Percentiles rank a stretch among this genome's conserved stretches.
Conservation (phyloP, 2,113 vertebrate genomes). For the Fulmarus glacialis region DNA sequence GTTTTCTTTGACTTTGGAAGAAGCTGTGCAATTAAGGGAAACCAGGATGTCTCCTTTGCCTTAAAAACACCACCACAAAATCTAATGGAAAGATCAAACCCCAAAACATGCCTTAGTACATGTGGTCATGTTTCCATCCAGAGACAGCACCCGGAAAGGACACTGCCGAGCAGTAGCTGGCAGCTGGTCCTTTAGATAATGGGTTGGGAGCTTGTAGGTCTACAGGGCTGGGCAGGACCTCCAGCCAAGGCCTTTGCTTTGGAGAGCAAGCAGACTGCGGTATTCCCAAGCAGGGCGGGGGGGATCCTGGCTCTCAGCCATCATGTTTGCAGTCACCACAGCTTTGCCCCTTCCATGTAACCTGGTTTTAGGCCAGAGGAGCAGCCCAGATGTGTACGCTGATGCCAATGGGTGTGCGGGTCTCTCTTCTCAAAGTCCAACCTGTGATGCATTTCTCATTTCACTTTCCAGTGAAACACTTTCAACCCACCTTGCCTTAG, state of each 20-base stretch:
- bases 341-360: neutral
- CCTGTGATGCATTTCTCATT: neutral
- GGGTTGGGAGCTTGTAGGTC: neutral
- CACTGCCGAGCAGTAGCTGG: neutral
- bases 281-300: neutral
- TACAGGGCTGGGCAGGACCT: neutral
- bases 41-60: constrained; percentile 35
- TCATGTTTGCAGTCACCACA: neutral
- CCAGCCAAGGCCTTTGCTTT: neutral
- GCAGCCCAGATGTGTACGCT: neutral
- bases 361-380: neutral
- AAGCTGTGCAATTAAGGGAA: neutral
- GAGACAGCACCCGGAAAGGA: neutral
- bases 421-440: neutral
- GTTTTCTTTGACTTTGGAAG: neutral
- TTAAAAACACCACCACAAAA: constrained; percentile 25
- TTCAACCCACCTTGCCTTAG: neutral
- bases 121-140: neutral
- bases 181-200: neutral
- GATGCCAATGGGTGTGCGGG: neutral
- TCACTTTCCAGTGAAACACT: neutral
- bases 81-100: neutral
- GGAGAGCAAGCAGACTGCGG: neutral
- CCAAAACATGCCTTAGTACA: constrained; percentile 29
- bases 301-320: neutral